Percentiles rank a stretch among this genome's conserved stretches.
These are phyloP conservation scores for Leptodactylus fallax DNA, from an alignment of 2,797 vertebrate genomes.

Conservation along the genomic window DNA sequence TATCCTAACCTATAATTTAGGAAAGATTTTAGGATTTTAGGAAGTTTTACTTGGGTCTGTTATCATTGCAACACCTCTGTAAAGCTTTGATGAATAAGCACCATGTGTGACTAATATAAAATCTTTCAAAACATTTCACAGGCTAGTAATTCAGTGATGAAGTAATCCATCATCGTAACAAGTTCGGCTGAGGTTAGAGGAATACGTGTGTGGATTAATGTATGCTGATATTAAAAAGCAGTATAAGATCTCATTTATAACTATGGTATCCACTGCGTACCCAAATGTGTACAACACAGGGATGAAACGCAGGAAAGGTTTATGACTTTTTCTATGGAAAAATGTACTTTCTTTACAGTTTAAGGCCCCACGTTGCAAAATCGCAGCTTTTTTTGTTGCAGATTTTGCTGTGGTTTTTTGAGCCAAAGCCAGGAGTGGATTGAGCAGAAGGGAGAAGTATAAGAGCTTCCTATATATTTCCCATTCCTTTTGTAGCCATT, in stretches of 20 bases:
- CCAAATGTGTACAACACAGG: too few relatives aligned
- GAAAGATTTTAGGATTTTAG: background rate
- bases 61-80: conserved; percentile 24
- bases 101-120: conserved; percentile 38
- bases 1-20: background rate
- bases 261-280: too few relatives aligned
- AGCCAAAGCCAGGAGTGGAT: too few relatives aligned
- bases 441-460: too few relatives aligned
- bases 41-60: conserved; percentile 3
- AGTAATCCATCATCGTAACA: conserved; percentile 17
- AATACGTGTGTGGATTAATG: background rate
- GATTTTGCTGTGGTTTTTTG: too few relatives aligned
- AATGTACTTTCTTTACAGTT: too few relatives aligned
- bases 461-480: too few relatives aligned
- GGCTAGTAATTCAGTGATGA: conserved; percentile 24
- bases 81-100: conserved; percentile 1
- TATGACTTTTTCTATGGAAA: too few relatives aligned
- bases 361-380: too few relatives aligned
- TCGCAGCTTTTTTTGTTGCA: too few relatives aligned
- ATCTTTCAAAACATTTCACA: conserved; percentile 33
- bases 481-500: too few relatives aligned
- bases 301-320: too few relatives aligned
- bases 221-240: background rate
- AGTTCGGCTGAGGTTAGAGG: conserved; percentile 26
- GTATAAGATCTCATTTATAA: background rate